Conservation (phyloP, 2,888 invertebrate species). For the Timema podura region DNA sequence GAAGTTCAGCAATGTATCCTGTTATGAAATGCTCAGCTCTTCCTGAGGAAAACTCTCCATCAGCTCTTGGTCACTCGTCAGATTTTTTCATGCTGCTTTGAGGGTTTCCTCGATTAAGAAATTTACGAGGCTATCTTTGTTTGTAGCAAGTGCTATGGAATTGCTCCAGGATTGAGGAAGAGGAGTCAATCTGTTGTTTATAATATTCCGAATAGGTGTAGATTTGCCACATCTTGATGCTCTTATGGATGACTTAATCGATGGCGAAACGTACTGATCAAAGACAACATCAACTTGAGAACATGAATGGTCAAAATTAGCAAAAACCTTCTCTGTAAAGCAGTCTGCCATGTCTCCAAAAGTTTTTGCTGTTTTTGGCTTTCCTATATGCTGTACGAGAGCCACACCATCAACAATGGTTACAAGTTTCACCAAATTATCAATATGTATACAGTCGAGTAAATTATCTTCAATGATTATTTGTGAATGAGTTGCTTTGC, state of each 20-base stretch:
- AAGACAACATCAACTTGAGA: neutral
- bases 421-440: neutral
- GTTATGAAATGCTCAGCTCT: slow-evolving; percentile 10
- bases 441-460: neutral
- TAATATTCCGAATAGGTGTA: neutral
- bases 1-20: neutral
- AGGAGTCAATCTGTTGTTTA: neutral
- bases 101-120: neutral
- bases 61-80: neutral
- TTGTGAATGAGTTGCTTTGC: too few relatives aligned
- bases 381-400: neutral
- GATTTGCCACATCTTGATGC: neutral
- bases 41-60: neutral
- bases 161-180: neutral
- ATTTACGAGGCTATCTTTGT: neutral
- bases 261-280: neutral
- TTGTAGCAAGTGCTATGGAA: neutral
- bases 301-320: neutral
- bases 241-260: neutral
- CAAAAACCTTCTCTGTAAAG: neutral
- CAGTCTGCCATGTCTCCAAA: neutral
- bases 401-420: neutral
- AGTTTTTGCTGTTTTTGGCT: neutral
- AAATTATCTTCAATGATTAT: too few relatives aligned
- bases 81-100: neutral